Evolutionary conservation across 2,797 vertebrate genomes (phyloP).

Genomic region (Tauraco hartlaubi): DNA sequence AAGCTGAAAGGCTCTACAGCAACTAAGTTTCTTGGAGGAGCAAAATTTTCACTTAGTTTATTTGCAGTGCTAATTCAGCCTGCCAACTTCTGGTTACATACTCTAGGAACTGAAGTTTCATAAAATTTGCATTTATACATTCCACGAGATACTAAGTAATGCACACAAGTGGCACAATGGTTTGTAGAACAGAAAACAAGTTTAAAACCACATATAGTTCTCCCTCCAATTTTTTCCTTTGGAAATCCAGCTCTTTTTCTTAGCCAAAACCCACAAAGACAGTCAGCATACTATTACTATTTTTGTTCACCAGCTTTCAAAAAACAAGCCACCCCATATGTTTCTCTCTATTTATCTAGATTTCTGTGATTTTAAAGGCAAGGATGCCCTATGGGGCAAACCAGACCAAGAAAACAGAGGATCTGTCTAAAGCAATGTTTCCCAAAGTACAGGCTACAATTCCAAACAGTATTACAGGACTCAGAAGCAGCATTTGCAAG

Average conservation of each 20-base stretch:
- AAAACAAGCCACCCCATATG: conserved; percentile 5
- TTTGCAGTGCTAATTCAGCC: not conserved
- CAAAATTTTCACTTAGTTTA: not conserved
- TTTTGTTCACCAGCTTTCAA: conserved; percentile 22
- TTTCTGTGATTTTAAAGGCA: not conserved
- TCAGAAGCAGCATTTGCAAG: not conserved
- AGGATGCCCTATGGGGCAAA: not conserved
- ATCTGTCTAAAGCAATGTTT: not conserved
- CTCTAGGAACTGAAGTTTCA: not conserved
- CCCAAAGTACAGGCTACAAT: not conserved
- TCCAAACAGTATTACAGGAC: not conserved
- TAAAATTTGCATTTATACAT: not conserved
- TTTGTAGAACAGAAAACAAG: conserved; percentile 28
- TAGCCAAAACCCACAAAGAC: conserved; percentile 32
- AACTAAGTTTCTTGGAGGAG: not conserved
- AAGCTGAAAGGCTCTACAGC: not conserved
- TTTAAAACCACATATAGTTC: not conserved
- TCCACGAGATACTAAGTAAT: not conserved
- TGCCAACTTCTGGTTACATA: not conserved
- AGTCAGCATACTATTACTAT: not conserved
- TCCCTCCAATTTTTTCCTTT: not conserved
- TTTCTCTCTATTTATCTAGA: not conserved
- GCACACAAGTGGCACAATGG: not conserved
- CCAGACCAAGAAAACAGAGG: not conserved
- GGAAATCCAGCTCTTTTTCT: not conserved